Base-by-base conservation (phyloP, 2,888 invertebrate genomes). In the Conomelus anceps region DNA sequence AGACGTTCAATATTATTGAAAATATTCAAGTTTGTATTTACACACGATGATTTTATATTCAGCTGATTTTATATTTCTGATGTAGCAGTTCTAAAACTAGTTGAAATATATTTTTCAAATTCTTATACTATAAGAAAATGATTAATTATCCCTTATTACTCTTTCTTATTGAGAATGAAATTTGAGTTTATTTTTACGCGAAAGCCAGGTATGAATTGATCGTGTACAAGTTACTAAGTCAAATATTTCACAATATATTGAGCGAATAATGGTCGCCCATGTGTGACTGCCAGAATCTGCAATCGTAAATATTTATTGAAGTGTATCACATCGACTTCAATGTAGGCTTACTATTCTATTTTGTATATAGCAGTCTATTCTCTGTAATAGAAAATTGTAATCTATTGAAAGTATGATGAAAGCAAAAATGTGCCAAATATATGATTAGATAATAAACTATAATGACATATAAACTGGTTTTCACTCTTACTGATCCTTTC, bases 401-500 rank as follows among this genome's bases (percentile, higher is more conserved):
- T 63, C 11, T 85, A 85, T 85, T 85, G 24, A 85, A 23, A 85
- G 24, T 85, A 24, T 85, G 24, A 11, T 24, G 85, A 86, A 86
- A 24, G 24, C 23, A 86, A 86, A 24, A 86, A 86, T 24, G 86
- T 86, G 86, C 86, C 86, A 86, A 86, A 86, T 86, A 86, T 86
- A 86, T 26, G 9, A 86, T 26, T 86, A 86, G 86, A 86, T 26
- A 86, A 63, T 63, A 63, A 63, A 63, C 63, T 20, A n/a, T 63
- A 63, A 63, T 63, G 63, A 9, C 63, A n/a, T 63, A 63, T 63
- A 20, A n/a, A 63, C n/a, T 63, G 63, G 7, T 63, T 63, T 3
- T n/a, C n/a, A n/a, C 7, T 63, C 7, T n/a, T 7, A 20, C 7
- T 63, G 63, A n/a, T 63, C 7, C 9, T 17, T 63, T 20, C 63